Evolutionary conservation across 2,113 vertebrate genomes (phyloP).

Genomic region (Cygnus buccinator): DNA sequence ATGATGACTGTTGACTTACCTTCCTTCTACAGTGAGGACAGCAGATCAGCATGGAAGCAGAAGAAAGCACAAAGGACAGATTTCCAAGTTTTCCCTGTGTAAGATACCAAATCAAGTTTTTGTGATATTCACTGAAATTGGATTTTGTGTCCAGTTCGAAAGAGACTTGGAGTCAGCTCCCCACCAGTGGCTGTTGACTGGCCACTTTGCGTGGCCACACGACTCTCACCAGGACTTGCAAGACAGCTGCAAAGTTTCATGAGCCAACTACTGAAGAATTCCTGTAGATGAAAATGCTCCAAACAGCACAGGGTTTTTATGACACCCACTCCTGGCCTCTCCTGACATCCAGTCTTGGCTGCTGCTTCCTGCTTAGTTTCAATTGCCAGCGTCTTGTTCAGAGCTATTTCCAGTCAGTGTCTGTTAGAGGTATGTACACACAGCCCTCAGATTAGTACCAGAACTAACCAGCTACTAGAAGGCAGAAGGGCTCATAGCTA

Average conservation of each 20-base stretch:
- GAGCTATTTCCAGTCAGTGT: neutral
- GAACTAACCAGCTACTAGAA: neutral
- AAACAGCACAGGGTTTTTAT: conserved; percentile 6
- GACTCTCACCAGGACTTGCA: neutral
- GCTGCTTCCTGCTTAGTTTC: neutral
- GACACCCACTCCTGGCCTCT: conserved; percentile 38
- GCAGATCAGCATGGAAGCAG: neutral
- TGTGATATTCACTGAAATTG: neutral
- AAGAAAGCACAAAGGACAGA: neutral
- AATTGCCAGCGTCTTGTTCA: conserved; percentile 4
- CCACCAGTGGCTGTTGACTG: neutral
- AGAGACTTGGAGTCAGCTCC: neutral
- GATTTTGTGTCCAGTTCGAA: neutral
- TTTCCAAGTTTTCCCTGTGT: neutral
- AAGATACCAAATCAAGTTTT: neutral
- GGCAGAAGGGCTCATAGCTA: neutral
- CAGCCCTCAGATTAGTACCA: conserved; percentile 1
- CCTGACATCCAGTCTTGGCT: conserved; percentile 44
- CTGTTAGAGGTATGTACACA: neutral
- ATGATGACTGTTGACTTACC: neutral
- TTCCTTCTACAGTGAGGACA: neutral
- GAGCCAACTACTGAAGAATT: conserved; percentile 40
- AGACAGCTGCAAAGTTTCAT: conserved; percentile 13
- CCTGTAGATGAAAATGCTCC: neutral
- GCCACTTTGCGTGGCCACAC: neutral